Conservation (phyloP, 2,113 vertebrate species). For the Dunckerocampus dactyliophorus region DNA sequence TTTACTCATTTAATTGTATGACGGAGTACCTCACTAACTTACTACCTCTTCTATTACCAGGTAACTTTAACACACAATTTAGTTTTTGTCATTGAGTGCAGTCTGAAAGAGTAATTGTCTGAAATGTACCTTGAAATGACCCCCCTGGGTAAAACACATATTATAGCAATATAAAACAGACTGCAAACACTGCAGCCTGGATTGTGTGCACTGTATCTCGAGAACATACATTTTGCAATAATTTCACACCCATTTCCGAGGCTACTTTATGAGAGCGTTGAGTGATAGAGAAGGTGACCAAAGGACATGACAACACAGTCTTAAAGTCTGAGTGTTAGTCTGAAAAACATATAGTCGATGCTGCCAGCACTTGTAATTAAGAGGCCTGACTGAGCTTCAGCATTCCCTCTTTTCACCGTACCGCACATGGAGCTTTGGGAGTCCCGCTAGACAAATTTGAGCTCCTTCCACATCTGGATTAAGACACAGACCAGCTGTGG, state of each 20-base stretch:
- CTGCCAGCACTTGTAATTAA: slow-evolving; percentile 21
- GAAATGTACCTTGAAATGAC: slow-evolving; percentile 15
- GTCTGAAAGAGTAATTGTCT: background rate
- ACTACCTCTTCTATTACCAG: background rate
- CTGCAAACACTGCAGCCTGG: slow-evolving; percentile 30
- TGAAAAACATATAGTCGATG: background rate
- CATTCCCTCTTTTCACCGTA: slow-evolving; percentile 13
- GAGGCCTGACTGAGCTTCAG: slow-evolving; percentile 7
- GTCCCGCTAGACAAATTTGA: slow-evolving; percentile 9
- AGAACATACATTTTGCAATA: slow-evolving; percentile 38
- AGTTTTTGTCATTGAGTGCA: background rate
- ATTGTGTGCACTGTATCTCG: slow-evolving; percentile 22
- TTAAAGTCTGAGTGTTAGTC: slow-evolving; percentile 1
- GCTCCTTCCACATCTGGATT: slow-evolving; percentile 47
- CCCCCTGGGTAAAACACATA: slow-evolving; percentile 12
- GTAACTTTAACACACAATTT: background rate
- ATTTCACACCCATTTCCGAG: slow-evolving; percentile 17
- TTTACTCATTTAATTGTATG: no score
- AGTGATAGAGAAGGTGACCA: slow-evolving; percentile 16
- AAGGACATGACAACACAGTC: slow-evolving; percentile 12
- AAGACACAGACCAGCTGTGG: slow-evolving; percentile 47
- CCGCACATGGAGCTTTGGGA: slow-evolving; percentile 8
- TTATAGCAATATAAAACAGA: slow-evolving; percentile 10
- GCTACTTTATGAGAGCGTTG: slow-evolving; percentile 19
- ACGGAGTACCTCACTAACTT: no score